Base-by-base conservation (phyloP, 2,797 vertebrate species). In the Chaenodraco wilsoni region DNA sequence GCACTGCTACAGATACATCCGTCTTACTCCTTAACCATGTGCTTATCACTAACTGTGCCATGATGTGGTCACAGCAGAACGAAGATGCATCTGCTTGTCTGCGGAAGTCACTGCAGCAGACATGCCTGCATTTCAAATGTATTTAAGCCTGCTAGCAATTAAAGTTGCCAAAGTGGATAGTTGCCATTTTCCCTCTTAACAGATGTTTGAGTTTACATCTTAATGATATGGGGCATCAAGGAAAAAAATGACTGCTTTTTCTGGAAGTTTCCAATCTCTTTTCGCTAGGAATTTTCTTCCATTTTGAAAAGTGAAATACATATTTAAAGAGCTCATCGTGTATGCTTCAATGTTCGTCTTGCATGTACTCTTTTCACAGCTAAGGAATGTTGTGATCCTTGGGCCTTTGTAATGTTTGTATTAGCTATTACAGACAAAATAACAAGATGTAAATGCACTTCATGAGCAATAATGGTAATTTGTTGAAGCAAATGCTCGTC, bases 1-100 rank as follows among this genome's bases (percentile, higher is more conserved):
- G 90, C 91, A 90, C 69, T 67, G 88, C 84, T 48, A 17, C 78
- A 84, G 91, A 91, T 93, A 93, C 92, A 90, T 85, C 89, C 88
- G 74, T 82, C 85, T 83, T 46, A 81, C 86, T 87, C 86, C 72
- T 83, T 75, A 44, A 81, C 89, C 85, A 72, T 57, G 82, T 68
- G 84, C 91, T 93, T 93, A 92, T 93, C 91, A 71, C 82, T 82
- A 54, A 69, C 83, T 78, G 83, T 82, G 90, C 84, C 84, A 50
- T 74, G 88, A 88, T 91, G 89, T 87, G 87, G 91, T 89, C 88
- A 82, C 87, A 90, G 85, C 84, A 85, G 63, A 89, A 88, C 88
- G 76, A 82, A 84, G 86, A 89, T 79, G 74, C 88, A 91, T 88
- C 86, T 84, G 83, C 86, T 85, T 33, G 78, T 84, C 87, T 76